Base-by-base conservation (phyloP, 2,888 invertebrate genomes). In the Xanthorhoe designata region DNA sequence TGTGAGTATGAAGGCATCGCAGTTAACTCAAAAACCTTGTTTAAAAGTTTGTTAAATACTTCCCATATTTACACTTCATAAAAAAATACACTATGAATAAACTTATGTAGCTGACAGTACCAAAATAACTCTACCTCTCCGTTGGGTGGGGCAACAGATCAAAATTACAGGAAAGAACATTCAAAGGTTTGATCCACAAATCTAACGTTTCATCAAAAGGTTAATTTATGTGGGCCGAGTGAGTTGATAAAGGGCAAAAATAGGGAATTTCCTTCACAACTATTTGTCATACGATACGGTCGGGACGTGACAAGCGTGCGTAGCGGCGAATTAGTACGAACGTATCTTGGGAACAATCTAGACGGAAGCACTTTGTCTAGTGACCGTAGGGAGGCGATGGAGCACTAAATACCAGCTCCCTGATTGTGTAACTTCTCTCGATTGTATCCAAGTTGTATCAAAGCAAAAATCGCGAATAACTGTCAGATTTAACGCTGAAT, bases 261-360 rank as follows among this genome's bases (percentile, higher is more conserved):
- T 74, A 70, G 69, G 65, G 68, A 64, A 70, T 67, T 72, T 71
- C 71, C 66, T 61, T 66, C 69, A 70, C 72, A 74, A 72, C 72
- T 74, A 74, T 74, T 74, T 74, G 74, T 72, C 74, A 72, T 82
- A 85, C 85, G 85, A 85, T 78, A 83, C 77, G 84, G 79, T 78
- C 78, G 72, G 80, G 73, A 82, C 86, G 86, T 84, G 86, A 78
- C 81, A 72, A 72, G 84, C 76, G 76, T 85, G 77, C 79, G 81
- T 71, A 78, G 72, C 70, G 73, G 80, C 76, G 80, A 84, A 86
- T 85, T 85, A 82, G 81, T 80, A 73, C 76, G 78, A 76, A 75
- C 78, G 77, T 80, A 78, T 76, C 82, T 78, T 73, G 80, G 82
- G 77, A 81, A 72, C 77, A 75, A 84, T 84, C 82, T 80, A 79